Base-by-base conservation (phyloP, 2,888 invertebrate species). In the Drosophila histrio region DNA sequence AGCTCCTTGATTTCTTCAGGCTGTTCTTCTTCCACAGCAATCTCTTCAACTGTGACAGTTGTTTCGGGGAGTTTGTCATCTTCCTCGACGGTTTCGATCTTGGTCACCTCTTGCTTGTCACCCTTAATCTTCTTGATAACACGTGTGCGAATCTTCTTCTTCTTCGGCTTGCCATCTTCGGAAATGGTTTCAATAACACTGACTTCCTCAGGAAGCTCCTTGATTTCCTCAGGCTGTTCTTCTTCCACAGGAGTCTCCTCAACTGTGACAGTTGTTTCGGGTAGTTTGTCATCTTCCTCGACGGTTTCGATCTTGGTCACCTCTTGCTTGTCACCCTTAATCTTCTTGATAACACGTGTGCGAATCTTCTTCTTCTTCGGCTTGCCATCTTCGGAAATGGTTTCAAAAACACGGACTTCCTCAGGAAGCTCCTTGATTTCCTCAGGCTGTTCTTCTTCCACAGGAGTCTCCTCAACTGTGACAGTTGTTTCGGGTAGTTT, bases 51-150 rank as follows among this genome's bases (percentile, higher is more conserved):
- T 0, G 79, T 75, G 3, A 81, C 78, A 0, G 80, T 80, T 0
- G 73, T 78, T 44, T 77, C 74, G 0, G 81, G 76, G 34, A 50
- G 50, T 6, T 80, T 78, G 39, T 77, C 74, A 50, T 80, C 80
- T 30, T 81, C 81, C 39, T 81, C 81, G 8, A 79, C 72, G 2
- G 75, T 79, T 62, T 79, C 77, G n/a, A 80, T 79, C 53, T 77
- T 80, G 36, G 80, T 79, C n/a, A 79, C 74, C 26, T 79, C 74
- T 67, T 79, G 74, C 2, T 79, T 80, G 30, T 72, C 74, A 24
- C 79, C 80, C 67, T 80, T 80, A 28, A 80, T 28, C 61, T 80
- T 79, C 49, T 80, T 79, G 15, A 79, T 79, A 0, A 79, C 53
- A 17, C 80, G 80, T 7, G 80, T 80, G 17, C 80, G 74, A 1